Base-by-base conservation (phyloP, 2,797 vertebrate species). In the Limnodromus scolopaceus region DNA sequence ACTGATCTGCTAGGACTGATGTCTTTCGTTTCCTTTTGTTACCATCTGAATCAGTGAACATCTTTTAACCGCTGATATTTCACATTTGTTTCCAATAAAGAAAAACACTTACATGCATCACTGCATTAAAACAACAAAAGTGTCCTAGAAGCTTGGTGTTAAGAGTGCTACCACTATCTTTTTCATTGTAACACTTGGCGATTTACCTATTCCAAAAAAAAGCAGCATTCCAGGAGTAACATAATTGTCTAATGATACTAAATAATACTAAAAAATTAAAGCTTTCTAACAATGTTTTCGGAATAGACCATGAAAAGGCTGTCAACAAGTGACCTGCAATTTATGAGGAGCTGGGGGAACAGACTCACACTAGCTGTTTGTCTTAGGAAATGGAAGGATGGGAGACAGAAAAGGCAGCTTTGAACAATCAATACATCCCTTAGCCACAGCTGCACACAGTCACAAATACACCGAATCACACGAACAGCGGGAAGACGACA, bases 401-500 rank as follows among this genome's bases (percentile, higher is more conserved):
- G 30, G 28, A 68, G 61, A 61, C 27, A 72, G 3, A 39, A 79
- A 68, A 68, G 6, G 24, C 32, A 65, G 22, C 28, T 85, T 77
- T 57, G 25, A 88, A 48, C 46, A 61, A 54, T 34, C 24, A 46
- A 0, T 32, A 16, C 27, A 23, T 60, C 24, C 3, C n/a, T 24
- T 76, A 38, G 6, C 1, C 1, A 16, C n/a, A 39, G 49, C 34
- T 72, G n/a, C 20, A 53, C 28, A 88, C 34, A 81, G 36, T 25
- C 34, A 76, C 46, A 84, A 63, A 75, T 5, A 46, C 14, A 78
- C 34, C 0, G 0, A 18, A 18, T 25, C 36, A 49, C 39, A 55
- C 0, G 0, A 61, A 27, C 9, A 66, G 25, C 0, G 1, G 39
- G 27, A 94, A 84, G 28, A 41, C 3, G 14, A n/a, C 3, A 6